phyloP scores from a whole-genome alignment of 1,140 invertebrate species.

The Drosophila sp. region DNA sequence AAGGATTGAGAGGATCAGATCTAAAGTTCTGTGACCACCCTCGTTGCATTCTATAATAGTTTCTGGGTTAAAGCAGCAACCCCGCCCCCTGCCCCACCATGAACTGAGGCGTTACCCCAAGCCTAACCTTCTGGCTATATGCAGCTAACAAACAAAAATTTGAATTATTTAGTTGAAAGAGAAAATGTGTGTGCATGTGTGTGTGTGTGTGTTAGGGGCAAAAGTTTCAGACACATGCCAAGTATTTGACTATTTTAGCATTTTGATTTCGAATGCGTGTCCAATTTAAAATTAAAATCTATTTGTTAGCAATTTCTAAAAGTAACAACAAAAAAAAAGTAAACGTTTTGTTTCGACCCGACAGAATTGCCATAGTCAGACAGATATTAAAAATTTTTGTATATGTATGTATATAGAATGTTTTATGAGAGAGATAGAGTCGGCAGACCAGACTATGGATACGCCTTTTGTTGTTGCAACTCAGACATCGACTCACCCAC shows the following conservation, averaged over 20 bases:
- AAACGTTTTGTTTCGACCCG: constrained; percentile 12
- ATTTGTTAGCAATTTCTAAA: constrained; percentile 48
- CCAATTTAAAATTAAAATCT: constrained; percentile 63
- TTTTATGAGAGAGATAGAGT: constrained; percentile 27
- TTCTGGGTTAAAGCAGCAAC: constrained; percentile 11
- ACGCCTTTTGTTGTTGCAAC: constrained; percentile 51
- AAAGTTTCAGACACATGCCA: constrained; percentile 58
- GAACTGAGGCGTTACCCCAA: constrained; percentile 27
- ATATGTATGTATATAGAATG: constrained; percentile 32
- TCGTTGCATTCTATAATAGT: constrained; percentile 30
- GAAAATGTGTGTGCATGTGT: not conserved
- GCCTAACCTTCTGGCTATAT: constrained; percentile 30
- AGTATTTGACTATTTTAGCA: constrained; percentile 44
- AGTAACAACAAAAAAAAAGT: constrained; percentile 6
- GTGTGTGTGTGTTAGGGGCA: constrained; percentile 4
- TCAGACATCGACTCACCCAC: constrained; percentile 33
- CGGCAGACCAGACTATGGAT: constrained; percentile 26
- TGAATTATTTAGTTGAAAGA: constrained; percentile 52
- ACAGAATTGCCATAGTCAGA: constrained; percentile 31
- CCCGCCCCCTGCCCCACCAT: constrained; percentile 3
- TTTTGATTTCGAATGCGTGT: constrained; percentile 57
- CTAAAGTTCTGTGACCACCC: constrained; percentile 6
- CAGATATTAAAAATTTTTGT: constrained; percentile 47
- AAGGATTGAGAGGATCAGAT: too few relatives aligned
- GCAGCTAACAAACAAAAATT: constrained; percentile 16